These are phyloP conservation scores for Andinoacara biseriatus DNA, from an alignment of 2,113 vertebrate genomes.

Conservation along the genomic window DNA sequence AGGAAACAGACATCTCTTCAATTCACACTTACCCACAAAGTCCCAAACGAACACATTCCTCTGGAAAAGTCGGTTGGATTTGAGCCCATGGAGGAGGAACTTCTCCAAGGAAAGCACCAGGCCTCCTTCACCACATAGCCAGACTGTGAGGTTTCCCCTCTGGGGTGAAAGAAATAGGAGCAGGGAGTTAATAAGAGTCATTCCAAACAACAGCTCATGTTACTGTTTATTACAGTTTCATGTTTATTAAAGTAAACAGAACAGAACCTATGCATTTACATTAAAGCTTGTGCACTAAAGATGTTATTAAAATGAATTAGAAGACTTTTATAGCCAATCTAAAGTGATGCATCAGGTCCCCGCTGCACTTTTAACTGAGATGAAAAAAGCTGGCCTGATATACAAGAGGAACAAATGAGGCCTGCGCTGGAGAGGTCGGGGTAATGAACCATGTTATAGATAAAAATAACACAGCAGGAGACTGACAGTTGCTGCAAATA, in stretches of 20 bases:
- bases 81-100: slow-evolving; percentile 95
- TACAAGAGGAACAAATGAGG: slow-evolving; percentile 24
- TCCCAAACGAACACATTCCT: slow-evolving; percentile 98
- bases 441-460: slow-evolving; percentile 37
- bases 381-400: slow-evolving; percentile 7
- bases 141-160: slow-evolving; percentile 92
- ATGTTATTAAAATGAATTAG: slow-evolving; percentile 2
- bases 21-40: slow-evolving; percentile 88
- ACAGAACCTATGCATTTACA: neutral
- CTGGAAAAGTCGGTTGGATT: slow-evolving; percentile 91
- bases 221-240: neutral
- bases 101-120: slow-evolving; percentile 92
- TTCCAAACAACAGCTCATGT: slow-evolving; percentile 12
- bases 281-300: slow-evolving; percentile 25
- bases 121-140: slow-evolving; percentile 93
- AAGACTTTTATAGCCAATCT: slow-evolving; percentile 9
- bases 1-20: neutral
- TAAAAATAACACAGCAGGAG: slow-evolving; percentile 24
- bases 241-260: neutral
- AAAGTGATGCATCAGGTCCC: slow-evolving; percentile 28
- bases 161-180: slow-evolving; percentile 59
- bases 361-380: slow-evolving; percentile 17
- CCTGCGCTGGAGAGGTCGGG: neutral
- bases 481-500: slow-evolving; percentile 2
- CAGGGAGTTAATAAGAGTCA: slow-evolving; percentile 20